A percentile compares a stretch with the other conserved stretches of the same genome.
Conservation (phyloP, 2,797 vertebrate species). For the Schizothorax lantsangensis region DNA sequence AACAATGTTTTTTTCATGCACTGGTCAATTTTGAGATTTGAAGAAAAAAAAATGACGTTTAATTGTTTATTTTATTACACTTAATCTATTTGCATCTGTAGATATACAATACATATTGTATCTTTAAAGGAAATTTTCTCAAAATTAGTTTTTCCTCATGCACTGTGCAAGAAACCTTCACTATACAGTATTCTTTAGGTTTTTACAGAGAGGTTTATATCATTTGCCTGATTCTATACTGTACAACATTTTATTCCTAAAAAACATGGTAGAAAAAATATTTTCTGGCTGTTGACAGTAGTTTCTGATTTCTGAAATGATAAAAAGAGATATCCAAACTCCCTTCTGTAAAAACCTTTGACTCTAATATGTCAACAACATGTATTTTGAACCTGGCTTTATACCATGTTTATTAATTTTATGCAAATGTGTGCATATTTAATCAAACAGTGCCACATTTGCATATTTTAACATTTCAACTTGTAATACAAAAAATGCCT, state of each 20-base stretch:
- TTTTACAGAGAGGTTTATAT: neutral
- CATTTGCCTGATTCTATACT: neutral
- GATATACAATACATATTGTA: neutral
- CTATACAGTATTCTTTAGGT: neutral
- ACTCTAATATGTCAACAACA: neutral
- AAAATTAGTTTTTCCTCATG: neutral
- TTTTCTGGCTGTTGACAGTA: neutral
- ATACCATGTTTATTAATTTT: neutral
- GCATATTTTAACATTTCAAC: neutral
- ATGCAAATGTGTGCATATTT: neutral
- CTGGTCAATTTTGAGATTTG: neutral
- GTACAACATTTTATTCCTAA: neutral
- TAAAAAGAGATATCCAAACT: neutral
- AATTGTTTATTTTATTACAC: neutral
- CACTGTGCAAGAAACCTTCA: neutral
- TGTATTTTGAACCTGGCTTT: neutral
- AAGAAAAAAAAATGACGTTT: neutral
- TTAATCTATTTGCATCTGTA: neutral
- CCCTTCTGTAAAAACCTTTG: neutral
- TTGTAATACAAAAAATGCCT: neutral
- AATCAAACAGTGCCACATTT: neutral
- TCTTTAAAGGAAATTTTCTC: neutral
- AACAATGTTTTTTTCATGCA: neutral
- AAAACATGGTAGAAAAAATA: neutral
- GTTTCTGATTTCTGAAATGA: neutral